Evolutionary conservation across 2,797 vertebrate species (phyloP), one percentile per base, ranked within the genome.

Genomic region (Tapera naevia): DNA sequence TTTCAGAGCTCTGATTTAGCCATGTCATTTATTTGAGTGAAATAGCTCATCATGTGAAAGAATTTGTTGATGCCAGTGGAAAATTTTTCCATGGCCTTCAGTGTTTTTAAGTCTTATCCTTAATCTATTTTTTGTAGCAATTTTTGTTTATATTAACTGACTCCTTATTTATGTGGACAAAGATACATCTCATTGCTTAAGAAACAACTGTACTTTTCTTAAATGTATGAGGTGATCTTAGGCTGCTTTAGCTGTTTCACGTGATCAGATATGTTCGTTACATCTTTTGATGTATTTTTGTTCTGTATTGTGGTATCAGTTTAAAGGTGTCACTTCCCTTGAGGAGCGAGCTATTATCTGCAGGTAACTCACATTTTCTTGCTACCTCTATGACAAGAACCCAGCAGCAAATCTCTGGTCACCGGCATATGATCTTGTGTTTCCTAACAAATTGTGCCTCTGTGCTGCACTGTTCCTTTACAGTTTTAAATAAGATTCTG

Each of bases 401-500:
- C 79, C 73, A 92, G 89, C 86, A 95, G 89, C 95, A 97, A 97
- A 94, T 97, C 94, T 97, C 93, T 91, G 86, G 88, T 90, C 75
- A 41, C 48, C 43, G 11, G 86, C 72, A 83, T 62, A 83, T n/a
- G 96, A 96, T 96, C 89, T 93, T 66, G 6, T 92, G 89, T 96
- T 97, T 96, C 89, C 84, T 94, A 96, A 95, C 80, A 97, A 95
- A 96, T 91, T n/a, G 73, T 93, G 61, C 89, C 53, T 89, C 92
- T 50, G 54, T 91, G 66, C 75, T 85, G 48, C 72, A 60, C 85
- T 92, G 32, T 73, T 79, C 87, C 85, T 95, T 95, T 93, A 81
- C 81, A 92, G 86, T 95, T 97, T 97, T 96, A 97, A 97, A 96
- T 96, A 97, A 96, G 95, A 96, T 95, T 88, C 86, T 96, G 96